These are phyloP conservation scores for Montipora efflorescens DNA, from an alignment of 64 coral and sea anemone species.

Conservation along the genomic window DNA sequence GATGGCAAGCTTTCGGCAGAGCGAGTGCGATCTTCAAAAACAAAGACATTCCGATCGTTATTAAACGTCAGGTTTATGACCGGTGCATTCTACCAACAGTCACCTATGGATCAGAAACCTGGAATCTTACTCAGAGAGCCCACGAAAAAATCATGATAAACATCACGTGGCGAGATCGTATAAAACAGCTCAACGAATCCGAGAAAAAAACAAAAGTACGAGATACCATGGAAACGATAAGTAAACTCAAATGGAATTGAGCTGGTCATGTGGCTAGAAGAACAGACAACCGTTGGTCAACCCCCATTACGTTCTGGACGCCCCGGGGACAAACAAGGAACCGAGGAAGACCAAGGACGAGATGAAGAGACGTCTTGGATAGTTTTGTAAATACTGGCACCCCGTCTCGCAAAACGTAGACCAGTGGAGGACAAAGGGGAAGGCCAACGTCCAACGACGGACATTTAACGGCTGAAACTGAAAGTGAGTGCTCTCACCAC, in stretches of 20 bases:
- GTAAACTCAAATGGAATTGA: neutral
- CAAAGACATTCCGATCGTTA: neutral
- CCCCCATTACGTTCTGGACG: neutral
- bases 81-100: neutral
- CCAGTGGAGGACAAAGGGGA: neutral
- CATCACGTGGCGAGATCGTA: neutral
- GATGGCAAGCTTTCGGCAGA: neutral
- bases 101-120: neutral
- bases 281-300: no score
- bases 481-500: no score
- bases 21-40: neutral
- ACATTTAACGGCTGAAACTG: neutral
- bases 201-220: neutral
- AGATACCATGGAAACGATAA: neutral
- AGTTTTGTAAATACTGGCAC: no score
- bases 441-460: neutral
- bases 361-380: neutral
- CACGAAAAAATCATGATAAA: neutral
- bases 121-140: neutral
- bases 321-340: neutral
- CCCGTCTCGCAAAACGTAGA: neutral
- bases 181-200: neutral
- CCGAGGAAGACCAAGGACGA: neutral
- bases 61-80: neutral
- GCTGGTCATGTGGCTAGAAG: neutral